These are phyloP conservation scores for Clarias batrachus DNA, from an alignment of 2,113 vertebrate species.

Conservation along the genomic window DNA sequence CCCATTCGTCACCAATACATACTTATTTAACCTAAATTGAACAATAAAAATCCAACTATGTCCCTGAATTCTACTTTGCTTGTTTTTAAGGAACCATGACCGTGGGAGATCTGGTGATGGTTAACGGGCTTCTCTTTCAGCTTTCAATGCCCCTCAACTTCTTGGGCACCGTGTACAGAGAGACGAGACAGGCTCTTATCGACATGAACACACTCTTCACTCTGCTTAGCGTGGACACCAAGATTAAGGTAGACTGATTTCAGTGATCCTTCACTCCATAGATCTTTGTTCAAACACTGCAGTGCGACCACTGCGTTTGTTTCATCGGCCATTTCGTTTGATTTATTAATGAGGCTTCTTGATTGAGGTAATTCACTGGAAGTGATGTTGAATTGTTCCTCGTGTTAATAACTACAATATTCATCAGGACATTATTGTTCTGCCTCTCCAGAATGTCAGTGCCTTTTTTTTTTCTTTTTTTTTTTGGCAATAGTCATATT, in stretches of 20 bases:
- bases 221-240: constrained; percentile 88
- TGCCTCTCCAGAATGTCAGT: constrained; percentile 21
- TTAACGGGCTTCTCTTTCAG: constrained; percentile 97
- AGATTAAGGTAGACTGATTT: constrained; percentile 85
- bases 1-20: neutral
- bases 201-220: constrained; percentile 98
- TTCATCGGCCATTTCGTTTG: neutral
- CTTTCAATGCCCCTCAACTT: constrained; percentile 97
- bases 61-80: neutral
- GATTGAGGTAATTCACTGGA: neutral
- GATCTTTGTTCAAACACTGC: neutral
- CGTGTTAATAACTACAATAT: constrained; percentile 1
- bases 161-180: constrained; percentile 96
- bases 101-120: constrained; percentile 97
- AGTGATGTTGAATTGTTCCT: constrained; percentile 17
- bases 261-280: neutral
- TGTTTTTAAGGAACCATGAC: constrained; percentile 82
- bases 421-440: constrained; percentile 27
- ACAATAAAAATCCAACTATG: neutral
- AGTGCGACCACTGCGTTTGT: neutral
- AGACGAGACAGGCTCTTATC: constrained; percentile 96
- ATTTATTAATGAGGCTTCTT: constrained; percentile 7
- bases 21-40: neutral
- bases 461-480: neutral
- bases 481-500: neutral